Percentiles rank a stretch among this genome's conserved stretches.
phyloP scores from a whole-genome alignment of 2,797 vertebrate genomes.

The Anguilla obscura region DNA sequence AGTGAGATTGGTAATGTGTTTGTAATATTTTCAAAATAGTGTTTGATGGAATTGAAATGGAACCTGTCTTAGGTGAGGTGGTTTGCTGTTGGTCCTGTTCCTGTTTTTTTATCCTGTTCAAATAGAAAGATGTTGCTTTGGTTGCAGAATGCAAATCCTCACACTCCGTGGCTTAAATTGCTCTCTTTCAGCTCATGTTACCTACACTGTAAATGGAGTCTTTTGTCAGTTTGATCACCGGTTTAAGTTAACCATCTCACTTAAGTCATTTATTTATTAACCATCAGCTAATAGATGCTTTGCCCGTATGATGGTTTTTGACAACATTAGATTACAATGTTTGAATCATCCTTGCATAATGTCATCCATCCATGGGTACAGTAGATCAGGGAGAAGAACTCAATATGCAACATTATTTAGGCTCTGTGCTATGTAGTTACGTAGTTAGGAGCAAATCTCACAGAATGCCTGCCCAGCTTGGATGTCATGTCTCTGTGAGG shows the following conservation, averaged over 20 bases:
- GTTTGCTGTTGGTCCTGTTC: not conserved
- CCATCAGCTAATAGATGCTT: not conserved
- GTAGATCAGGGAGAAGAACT: not conserved
- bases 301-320: not conserved
- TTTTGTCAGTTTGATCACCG: not conserved
- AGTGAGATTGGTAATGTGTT: not conserved
- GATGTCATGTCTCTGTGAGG: not conserved
- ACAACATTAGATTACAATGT: not conserved
- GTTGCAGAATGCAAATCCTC: not conserved
- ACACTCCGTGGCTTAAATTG: not conserved
- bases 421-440: not conserved
- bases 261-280: not conserved
- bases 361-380: not conserved
- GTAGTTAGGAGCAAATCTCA: not conserved
- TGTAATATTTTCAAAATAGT: not conserved
- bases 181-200: too few relatives aligned
- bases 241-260: not conserved
- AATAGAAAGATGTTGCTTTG: not conserved
- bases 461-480: not conserved
- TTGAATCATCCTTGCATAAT: not conserved
- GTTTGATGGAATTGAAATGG: not conserved
- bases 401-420: not conserved
- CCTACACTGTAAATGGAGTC: not conserved
- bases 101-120: not conserved
- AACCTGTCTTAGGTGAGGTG: not conserved